Conservation (phyloP, 2,113 vertebrate genomes). For the Nerophis lumbriciformis region DNA sequence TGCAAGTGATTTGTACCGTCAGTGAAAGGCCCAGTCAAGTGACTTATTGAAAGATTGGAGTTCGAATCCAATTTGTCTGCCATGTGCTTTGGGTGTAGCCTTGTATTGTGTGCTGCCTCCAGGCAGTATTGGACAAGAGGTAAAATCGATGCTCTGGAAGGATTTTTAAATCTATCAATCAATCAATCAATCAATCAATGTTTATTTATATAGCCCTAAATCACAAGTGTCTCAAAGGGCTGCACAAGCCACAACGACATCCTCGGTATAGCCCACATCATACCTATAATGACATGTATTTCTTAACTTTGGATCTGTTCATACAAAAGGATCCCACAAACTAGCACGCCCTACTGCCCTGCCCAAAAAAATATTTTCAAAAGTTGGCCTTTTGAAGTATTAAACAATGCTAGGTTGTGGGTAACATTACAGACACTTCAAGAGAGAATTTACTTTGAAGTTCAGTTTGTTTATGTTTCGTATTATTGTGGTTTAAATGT, state of each 20-base stretch:
- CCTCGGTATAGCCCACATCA: no score
- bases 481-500: no score
- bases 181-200: no score
- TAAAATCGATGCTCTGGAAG: conserved; percentile 25
- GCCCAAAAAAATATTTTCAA: no score
- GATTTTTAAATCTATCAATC: background rate
- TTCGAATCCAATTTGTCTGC: conserved; percentile 60
- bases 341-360: background rate
- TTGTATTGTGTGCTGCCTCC: conserved; percentile 50
- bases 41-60: conserved; percentile 58
- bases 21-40: conserved; percentile 51
- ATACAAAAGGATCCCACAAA: background rate
- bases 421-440: background rate
- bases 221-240: no score
- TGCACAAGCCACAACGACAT: no score
- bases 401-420: no score
- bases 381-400: no score
- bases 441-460: background rate
- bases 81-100: conserved; percentile 42
- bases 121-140: conserved; percentile 46
- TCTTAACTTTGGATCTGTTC: background rate
- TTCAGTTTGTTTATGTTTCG: no score
- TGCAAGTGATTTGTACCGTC: conserved; percentile 51
- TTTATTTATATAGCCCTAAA: no score
- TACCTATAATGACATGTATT: background rate